These are phyloP conservation scores for Cheilosia variabilis DNA, from an alignment of 2,888 invertebrate genomes.

Conservation along the genomic window DNA sequence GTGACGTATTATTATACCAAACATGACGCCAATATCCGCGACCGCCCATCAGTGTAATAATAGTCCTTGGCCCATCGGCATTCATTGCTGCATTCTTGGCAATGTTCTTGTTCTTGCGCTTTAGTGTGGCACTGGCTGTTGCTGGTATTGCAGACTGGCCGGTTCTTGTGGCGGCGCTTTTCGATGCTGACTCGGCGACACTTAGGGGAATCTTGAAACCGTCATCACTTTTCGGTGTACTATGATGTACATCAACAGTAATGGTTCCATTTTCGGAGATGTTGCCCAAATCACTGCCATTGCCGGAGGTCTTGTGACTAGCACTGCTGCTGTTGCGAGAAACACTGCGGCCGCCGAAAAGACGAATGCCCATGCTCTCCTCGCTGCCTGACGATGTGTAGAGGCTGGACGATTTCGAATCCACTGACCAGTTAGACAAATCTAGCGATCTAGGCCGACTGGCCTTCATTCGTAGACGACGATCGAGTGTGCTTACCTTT, in stretches of 20 bases:
- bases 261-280: slow-evolving; percentile 85
- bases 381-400: slow-evolving; percentile 95
- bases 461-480: slow-evolving; percentile 92
- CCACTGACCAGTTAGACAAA: slow-evolving; percentile 94
- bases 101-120: slow-evolving; percentile 81
- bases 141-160: slow-evolving; percentile 76
- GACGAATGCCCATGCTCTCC: slow-evolving; percentile 89
- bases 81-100: slow-evolving; percentile 78
- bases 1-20: slow-evolving; percentile 85
- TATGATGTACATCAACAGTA: slow-evolving; percentile 81
- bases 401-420: slow-evolving; percentile 91
- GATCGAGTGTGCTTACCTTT: slow-evolving; percentile 92
- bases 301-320: slow-evolving; percentile 86
- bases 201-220: slow-evolving; percentile 77
- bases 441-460: slow-evolving; percentile 92
- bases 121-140: slow-evolving; percentile 81
- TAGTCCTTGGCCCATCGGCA: slow-evolving; percentile 87
- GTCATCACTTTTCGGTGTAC: slow-evolving; percentile 80
- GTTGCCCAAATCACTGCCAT: slow-evolving; percentile 83
- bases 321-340: slow-evolving; percentile 91
- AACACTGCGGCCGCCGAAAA: slow-evolving; percentile 86
- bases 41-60: slow-evolving; percentile 94
- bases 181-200: slow-evolving; percentile 52
- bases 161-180: slow-evolving; percentile 55
- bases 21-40: slow-evolving; percentile 94